Percentiles rank a stretch among this genome's conserved stretches.
These are phyloP conservation scores for Hydractinia symbiolongicarpus DNA, from an alignment of 30 jellyfish, hydroid and myxozoan species.

Conservation along the genomic window DNA sequence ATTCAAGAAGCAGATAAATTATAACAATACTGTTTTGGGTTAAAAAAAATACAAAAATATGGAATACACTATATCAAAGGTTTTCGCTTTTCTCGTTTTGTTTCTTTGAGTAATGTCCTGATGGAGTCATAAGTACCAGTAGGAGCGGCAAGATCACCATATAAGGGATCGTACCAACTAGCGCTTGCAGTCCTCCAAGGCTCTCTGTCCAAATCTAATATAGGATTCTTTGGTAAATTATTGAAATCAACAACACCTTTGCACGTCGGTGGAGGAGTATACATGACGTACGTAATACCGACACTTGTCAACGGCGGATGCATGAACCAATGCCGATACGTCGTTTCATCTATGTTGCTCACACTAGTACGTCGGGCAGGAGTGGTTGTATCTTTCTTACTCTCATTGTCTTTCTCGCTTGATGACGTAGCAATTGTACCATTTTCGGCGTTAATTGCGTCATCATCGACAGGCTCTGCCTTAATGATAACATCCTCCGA, in stretches of 20 bases:
- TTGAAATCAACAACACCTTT: conserved; percentile 33
- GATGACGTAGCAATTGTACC: neutral
- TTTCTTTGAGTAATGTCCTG: conserved; percentile 54
- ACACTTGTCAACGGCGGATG: conserved; percentile 56
- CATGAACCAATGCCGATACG: conserved; percentile 62
- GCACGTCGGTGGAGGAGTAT: conserved; percentile 88
- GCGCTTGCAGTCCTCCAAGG: conserved; percentile 83
- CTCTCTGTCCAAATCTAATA: conserved; percentile 67
- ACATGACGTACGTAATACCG: conserved; percentile 57
- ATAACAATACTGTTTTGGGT: no score
- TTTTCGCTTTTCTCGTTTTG: conserved; percentile 41
- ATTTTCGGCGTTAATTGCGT: conserved; percentile 14
- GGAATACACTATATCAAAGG: conserved; percentile 19
- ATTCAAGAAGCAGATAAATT: no score
- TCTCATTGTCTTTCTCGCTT: neutral
- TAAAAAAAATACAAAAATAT: no score
- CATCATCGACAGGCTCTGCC: conserved; percentile 26
- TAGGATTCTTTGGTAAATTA: conserved; percentile 44
- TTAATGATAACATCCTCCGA: conserved; percentile 18
- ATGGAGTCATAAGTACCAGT: conserved; percentile 91
- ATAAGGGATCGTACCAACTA: conserved; percentile 86
- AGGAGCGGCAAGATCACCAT: conserved; percentile 88
- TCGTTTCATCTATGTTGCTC: conserved; percentile 26
- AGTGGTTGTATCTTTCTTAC: neutral
- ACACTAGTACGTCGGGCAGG: neutral